phyloP scores from a whole-genome alignment of 2,888 invertebrate species.

The Cheilosia pagana region DNA sequence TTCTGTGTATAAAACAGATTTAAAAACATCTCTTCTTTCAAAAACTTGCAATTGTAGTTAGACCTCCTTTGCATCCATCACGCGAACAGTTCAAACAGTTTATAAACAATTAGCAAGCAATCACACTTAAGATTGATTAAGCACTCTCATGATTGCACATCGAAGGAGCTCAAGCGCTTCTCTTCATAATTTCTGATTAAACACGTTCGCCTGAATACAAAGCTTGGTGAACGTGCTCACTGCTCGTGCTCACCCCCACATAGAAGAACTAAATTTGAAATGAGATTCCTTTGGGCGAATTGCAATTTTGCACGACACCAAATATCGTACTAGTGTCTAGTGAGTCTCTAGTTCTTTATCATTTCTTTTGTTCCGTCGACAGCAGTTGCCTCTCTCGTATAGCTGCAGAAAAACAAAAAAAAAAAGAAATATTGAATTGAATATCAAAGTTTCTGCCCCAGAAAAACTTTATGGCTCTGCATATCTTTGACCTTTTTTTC shows the following conservation, averaged over 20 bases:
- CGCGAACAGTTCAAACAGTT: background rate
- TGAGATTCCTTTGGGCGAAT: slow-evolving; percentile 24
- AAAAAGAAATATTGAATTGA: slow-evolving; percentile 36
- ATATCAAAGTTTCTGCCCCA: slow-evolving; percentile 40
- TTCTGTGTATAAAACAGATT: too few species aligned
- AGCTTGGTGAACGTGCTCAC: slow-evolving; percentile 13
- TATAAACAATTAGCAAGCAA: background rate
- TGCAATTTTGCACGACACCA: slow-evolving; percentile 31
- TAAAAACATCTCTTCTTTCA: too few species aligned
- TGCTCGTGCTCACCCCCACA: background rate
- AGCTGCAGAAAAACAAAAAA: background rate
- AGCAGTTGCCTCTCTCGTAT: too few species aligned
- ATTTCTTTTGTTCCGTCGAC: slow-evolving; percentile 1
- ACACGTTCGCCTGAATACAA: slow-evolving; percentile 7
- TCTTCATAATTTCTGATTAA: slow-evolving; percentile 18
- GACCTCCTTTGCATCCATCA: background rate
- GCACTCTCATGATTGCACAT: slow-evolving; percentile 9
- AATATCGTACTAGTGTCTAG: slow-evolving; percentile 26
- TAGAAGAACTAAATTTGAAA: slow-evolving; percentile 11
- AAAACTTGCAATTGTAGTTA: too few species aligned
- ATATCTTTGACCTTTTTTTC: slow-evolving; percentile 37
- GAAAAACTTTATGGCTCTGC: slow-evolving; percentile 18
- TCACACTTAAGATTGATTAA: slow-evolving; percentile 9
- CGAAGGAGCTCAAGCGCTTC: background rate
- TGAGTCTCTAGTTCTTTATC: slow-evolving; percentile 17